Evolutionary conservation across 2,797 vertebrate genomes (phyloP).

Genomic region (Sebastes iracundus): DNA sequence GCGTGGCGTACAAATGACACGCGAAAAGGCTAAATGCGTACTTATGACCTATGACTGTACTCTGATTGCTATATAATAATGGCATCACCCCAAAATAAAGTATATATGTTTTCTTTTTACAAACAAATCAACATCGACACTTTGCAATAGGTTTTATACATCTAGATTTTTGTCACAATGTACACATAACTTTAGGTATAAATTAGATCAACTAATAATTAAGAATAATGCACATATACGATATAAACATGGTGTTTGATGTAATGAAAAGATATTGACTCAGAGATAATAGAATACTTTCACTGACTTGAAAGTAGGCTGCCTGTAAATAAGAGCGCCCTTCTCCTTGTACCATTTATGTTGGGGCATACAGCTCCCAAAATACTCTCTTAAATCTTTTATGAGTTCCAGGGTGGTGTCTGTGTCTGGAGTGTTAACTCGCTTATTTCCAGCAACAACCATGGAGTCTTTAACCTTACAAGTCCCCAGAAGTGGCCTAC

Average conservation of each 20-base stretch:
- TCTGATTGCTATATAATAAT: not conserved
- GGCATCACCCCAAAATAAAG: not conserved
- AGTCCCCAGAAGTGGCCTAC: slow-evolving; percentile 63
- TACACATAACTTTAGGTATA: not conserved
- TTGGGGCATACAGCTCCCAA: slow-evolving; percentile 70
- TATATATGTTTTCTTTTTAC: not conserved
- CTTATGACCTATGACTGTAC: not conserved
- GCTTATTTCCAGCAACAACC: slow-evolving; percentile 70
- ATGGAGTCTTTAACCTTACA: slow-evolving; percentile 74
- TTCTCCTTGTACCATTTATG: slow-evolving; percentile 74
- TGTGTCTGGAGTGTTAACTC: slow-evolving; percentile 73
- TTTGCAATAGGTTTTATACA: not conserved
- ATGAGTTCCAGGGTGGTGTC: slow-evolving; percentile 76
- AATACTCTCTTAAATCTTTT: slow-evolving; percentile 82
- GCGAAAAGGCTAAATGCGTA: no score
- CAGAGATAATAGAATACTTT: slow-evolving; percentile 34
- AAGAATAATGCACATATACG: not conserved
- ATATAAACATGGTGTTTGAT: not conserved
- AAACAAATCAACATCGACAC: not conserved
- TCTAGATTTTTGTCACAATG: not conserved
- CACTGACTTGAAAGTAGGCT: slow-evolving; percentile 59
- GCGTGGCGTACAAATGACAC: no score
- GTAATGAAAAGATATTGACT: not conserved
- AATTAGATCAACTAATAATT: not conserved
- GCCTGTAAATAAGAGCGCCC: slow-evolving; percentile 67